Conservation (phyloP, 1,140 invertebrate genomes). For the Mercenaria mercenaria region DNA sequence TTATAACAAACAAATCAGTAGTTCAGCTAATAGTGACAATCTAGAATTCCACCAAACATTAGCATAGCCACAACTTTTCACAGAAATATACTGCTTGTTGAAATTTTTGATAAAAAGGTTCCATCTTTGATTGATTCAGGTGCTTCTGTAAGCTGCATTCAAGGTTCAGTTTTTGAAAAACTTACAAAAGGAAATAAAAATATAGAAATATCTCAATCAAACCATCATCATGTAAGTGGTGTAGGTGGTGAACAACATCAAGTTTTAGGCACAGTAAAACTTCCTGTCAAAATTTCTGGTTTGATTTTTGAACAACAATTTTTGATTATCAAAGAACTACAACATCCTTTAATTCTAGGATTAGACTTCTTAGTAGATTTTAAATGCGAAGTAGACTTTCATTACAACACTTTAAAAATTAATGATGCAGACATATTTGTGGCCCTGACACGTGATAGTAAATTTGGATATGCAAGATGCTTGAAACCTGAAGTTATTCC, state of each 20-base stretch:
- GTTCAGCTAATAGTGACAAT: too few species aligned
- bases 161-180: not conserved
- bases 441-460: conserved; percentile 13
- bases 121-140: conserved; percentile 64
- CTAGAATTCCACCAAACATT: not conserved
- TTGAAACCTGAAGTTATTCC: conserved; percentile 26
- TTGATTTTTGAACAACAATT: conserved; percentile 12
- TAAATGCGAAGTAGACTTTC: conserved; percentile 36
- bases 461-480: conserved; percentile 55
- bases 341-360: conserved; percentile 64
- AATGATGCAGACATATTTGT: not conserved
- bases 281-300: not conserved
- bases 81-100: conserved; percentile 43
- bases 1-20: too few species aligned
- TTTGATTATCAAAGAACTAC: conserved; percentile 58
- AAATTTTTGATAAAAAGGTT: conserved; percentile 25
- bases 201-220: not conserved
- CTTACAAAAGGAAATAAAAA: not conserved
- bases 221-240: not conserved
- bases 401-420: conserved; percentile 42
- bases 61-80: conserved; percentile 37
- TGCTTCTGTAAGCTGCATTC: conserved; percentile 47
- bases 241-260: conserved; percentile 15
- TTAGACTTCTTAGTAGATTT: conserved; percentile 57
- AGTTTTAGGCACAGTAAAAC: not conserved